A percentile compares a stretch with the other conserved stretches of the same genome.
Conservation (phyloP, 2,888 invertebrate species). For the Cantharis rustica region DNA sequence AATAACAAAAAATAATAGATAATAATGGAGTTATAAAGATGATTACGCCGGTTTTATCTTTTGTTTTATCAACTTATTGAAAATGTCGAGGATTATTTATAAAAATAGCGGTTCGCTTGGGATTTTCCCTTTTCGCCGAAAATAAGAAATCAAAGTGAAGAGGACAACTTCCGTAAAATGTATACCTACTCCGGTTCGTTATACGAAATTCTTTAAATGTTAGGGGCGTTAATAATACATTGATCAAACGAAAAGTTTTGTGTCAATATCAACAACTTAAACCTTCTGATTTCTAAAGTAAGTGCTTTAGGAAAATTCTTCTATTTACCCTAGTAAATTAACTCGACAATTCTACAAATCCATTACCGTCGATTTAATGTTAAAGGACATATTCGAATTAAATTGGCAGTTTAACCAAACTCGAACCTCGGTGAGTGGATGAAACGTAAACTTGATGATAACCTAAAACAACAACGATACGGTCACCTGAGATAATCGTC, state of each 20-base stretch:
- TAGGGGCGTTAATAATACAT: neutral
- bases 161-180: neutral
- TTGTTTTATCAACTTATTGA: neutral
- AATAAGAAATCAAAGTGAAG: neutral
- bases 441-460: neutral
- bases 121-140: neutral
- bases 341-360: neutral
- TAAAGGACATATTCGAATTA: neutral
- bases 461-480: neutral
- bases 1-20: constrained; percentile 8
- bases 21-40: constrained; percentile 14
- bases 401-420: neutral
- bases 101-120: neutral
- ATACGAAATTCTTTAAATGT: neutral
- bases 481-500: neutral
- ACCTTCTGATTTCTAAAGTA: neutral
- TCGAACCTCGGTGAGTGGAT: neutral
- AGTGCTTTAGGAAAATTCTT: neutral
- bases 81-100: neutral
- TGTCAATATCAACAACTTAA: neutral
- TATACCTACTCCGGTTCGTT: neutral
- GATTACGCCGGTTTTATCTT: neutral
- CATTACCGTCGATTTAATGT: neutral
- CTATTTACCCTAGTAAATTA: neutral
- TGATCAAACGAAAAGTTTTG: neutral